Conservation (phyloP, 1,140 invertebrate species). For the Megalopta genalis region DNA sequence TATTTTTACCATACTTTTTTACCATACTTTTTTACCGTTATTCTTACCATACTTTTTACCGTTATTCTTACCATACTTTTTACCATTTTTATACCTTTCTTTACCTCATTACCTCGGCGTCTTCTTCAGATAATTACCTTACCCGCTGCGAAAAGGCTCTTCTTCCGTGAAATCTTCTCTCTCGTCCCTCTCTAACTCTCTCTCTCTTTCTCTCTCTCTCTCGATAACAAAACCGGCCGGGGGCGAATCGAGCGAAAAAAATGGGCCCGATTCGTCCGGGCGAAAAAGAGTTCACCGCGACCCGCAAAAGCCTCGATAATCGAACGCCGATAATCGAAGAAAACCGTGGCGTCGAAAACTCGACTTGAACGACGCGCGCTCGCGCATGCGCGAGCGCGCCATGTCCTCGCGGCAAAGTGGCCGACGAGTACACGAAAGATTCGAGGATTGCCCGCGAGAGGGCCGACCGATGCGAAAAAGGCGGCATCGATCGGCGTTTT, state of each 20-base stretch:
- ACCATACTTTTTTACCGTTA: not conserved
- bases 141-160: not conserved
- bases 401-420: conserved; percentile 35
- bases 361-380: too few species aligned
- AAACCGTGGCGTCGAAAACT: conserved; percentile 20
- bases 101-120: not conserved
- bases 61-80: not conserved
- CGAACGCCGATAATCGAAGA: not conserved
- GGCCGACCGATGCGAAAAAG: conserved; percentile 56
- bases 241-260: conserved; percentile 3
- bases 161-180: conserved; percentile 22
- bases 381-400: too few species aligned
- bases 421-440: conserved; percentile 39
- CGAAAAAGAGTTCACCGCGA: not conserved
- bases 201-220: too few species aligned
- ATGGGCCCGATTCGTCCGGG: conserved; percentile 1
- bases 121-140: conserved; percentile 7
- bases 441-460: not conserved
- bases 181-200: too few species aligned
- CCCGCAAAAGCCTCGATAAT: not conserved
- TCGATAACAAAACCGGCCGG: not conserved
- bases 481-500: conserved; percentile 45
- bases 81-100: not conserved
- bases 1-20: not conserved
- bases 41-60: not conserved